Evolutionary conservation across 2,113 vertebrate genomes (phyloP).

Genomic region (Phaethon lepturus): DNA sequence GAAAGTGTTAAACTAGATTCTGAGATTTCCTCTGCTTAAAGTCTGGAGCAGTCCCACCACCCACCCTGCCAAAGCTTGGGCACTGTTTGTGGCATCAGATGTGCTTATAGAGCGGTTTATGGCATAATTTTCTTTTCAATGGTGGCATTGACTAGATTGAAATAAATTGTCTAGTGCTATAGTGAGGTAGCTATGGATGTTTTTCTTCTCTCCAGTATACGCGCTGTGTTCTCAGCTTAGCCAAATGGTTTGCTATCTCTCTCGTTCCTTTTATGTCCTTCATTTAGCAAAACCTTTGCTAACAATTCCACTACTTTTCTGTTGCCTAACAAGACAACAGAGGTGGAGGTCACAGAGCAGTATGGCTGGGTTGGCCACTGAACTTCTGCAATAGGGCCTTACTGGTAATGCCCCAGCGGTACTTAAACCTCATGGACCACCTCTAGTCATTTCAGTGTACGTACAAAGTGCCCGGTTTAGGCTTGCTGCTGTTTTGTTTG

Average conservation of each 20-base stretch:
- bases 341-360: not conserved
- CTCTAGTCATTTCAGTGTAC: not conserved
- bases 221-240: not conserved
- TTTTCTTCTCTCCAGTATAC: not conserved
- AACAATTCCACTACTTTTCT: not conserved
- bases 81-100: not conserved
- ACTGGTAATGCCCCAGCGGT: not conserved
- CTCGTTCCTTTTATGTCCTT: not conserved
- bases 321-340: not conserved
- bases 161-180: not conserved
- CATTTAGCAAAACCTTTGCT: not conserved
- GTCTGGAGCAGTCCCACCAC: not conserved
- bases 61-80: not conserved
- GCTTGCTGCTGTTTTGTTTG: not conserved
- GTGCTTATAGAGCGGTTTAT: not conserved
- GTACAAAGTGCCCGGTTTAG: fast-evolving
- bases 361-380: not conserved
- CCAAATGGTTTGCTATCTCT: not conserved
- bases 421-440: not conserved
- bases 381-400: not conserved
- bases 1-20: not conserved
- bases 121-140: not conserved
- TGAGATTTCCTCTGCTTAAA: not conserved
- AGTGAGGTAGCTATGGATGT: not conserved
- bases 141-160: not conserved